phyloP scores from a whole-genome alignment of 2,888 invertebrate species.

The Aporophyla nigra region DNA sequence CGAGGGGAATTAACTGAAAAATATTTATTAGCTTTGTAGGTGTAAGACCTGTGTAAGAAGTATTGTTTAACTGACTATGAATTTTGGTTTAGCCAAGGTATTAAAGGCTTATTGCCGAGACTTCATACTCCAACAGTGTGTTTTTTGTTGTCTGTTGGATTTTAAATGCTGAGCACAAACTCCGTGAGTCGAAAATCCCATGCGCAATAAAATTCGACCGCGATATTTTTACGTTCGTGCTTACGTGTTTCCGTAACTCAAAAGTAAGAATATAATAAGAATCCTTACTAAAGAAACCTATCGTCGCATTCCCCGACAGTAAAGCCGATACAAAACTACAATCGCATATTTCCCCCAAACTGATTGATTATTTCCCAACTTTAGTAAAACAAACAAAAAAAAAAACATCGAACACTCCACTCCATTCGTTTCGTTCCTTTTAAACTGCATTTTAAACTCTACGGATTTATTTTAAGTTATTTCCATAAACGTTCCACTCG shows the following conservation, averaged over 20 bases:
- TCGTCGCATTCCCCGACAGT: neutral
- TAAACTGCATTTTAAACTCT: conserved; percentile 83
- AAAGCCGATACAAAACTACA: conserved; percentile 8
- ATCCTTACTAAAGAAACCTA: neutral
- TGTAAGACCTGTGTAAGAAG: neutral
- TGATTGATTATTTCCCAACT: conserved; percentile 42
- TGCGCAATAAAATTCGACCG: too few species aligned
- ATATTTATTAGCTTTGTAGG: conserved; percentile 19
- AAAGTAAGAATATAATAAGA: neutral
- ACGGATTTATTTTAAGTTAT: conserved; percentile 85
- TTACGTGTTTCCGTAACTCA: too few species aligned
- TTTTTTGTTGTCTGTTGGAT: too few species aligned
- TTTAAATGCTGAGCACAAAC: too few species aligned
- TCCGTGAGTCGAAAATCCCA: too few species aligned
- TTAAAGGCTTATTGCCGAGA: too few species aligned
- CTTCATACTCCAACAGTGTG: too few species aligned
- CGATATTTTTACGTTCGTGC: too few species aligned
- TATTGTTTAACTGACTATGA: neutral
- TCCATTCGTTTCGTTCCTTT: conserved; percentile 67
- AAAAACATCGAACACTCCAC: conserved; percentile 64
- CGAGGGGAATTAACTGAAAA: neutral
- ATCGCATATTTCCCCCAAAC: conserved; percentile 23
- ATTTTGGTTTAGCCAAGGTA: neutral
- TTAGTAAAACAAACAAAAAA: conserved; percentile 26
- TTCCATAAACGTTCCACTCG: conserved; percentile 79